These are phyloP conservation scores for Anomalospiza imberbis DNA, from an alignment of 2,797 vertebrate genomes.

Conservation along the genomic window DNA sequence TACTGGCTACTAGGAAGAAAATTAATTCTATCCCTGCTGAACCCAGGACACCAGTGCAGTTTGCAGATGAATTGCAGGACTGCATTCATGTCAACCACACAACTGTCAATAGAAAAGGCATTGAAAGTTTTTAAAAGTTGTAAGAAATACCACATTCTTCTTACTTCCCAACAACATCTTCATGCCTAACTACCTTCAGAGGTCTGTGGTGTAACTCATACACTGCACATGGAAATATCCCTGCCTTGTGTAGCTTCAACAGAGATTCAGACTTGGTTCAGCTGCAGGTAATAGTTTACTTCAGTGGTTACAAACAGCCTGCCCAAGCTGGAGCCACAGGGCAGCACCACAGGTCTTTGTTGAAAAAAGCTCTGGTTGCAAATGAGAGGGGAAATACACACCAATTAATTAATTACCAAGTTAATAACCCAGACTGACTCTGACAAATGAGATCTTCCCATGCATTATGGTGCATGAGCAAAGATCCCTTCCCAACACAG, in stretches of 20 bases:
- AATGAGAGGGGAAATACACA: not conserved
- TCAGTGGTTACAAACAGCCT: not conserved
- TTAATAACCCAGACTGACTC: not conserved
- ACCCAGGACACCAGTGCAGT: not conserved
- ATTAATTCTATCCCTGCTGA: not conserved
- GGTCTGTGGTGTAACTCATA: not conserved
- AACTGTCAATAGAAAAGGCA: not conserved
- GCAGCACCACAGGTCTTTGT: not conserved
- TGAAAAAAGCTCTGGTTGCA: not conserved
- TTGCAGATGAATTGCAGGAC: not conserved
- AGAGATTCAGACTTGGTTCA: not conserved
- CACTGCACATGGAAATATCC: not conserved
- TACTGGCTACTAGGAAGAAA: not conserved
- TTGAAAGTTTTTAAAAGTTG: not conserved
- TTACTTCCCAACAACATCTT: not conserved
- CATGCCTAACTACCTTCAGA: not conserved
- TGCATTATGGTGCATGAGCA: not conserved
- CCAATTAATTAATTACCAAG: not conserved
- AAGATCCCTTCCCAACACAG: not conserved
- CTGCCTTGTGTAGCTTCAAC: not conserved
- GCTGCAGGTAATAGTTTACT: not conserved
- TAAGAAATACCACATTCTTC: not conserved
- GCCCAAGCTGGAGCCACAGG: rapidly evolving
- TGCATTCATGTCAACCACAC: not conserved
- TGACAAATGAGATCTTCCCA: not conserved